Conservation (phyloP, 92 coral and sea anemone species). For the Phymanthus crucifer region DNA sequence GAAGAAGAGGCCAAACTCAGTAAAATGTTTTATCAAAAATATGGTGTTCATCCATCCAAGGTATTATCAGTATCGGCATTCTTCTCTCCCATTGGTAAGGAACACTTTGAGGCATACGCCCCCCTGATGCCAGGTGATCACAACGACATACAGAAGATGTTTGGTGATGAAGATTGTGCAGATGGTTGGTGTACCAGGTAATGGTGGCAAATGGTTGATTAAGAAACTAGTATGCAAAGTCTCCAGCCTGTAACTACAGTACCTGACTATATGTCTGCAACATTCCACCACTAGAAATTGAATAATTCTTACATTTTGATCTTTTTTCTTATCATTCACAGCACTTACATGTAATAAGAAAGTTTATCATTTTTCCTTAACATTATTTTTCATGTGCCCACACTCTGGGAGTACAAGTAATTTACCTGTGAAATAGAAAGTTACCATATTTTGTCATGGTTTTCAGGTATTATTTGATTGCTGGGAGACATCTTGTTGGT, state of each 20-base stretch:
- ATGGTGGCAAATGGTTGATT: not conserved
- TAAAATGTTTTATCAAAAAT: constrained; percentile 63
- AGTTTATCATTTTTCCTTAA: no score
- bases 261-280: no score
- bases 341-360: no score
- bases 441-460: not conserved
- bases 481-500: constrained; percentile 80
- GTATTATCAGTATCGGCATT: constrained; percentile 63
- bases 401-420: not conserved
- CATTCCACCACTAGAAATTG: no score
- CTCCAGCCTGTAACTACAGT: no score
- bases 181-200: constrained; percentile 76
- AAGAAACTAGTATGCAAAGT: no score
- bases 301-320: no score
- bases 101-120: constrained; percentile 76
- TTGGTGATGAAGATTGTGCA: constrained; percentile 25
- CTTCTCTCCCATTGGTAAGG: constrained; percentile 85
- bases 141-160: constrained; percentile 42
- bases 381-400: no score
- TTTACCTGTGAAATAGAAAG: not conserved
- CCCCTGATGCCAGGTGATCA: constrained; percentile 73
- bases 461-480: constrained; percentile 78
- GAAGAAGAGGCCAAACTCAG: constrained; percentile 47
- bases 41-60: constrained; percentile 68
- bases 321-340: no score